These are phyloP conservation scores for Bibio marci DNA, from an alignment of 2,888 invertebrate species.

Conservation along the genomic window DNA sequence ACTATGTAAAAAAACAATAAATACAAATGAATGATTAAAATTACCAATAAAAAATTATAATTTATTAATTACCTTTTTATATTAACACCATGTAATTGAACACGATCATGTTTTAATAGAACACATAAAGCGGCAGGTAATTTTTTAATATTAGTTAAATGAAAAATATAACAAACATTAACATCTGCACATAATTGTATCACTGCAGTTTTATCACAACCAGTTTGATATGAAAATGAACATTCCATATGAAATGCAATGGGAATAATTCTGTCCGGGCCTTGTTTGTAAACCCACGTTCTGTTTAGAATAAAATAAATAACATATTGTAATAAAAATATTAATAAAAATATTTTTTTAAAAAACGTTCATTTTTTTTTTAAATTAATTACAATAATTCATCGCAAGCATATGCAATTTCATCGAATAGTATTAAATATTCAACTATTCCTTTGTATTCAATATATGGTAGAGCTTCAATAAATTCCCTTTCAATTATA, in stretches of 20 bases:
- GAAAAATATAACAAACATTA: conserved; percentile 36
- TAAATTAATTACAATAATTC: conserved; percentile 30
- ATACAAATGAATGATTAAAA: background rate
- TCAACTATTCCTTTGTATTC: conserved; percentile 22
- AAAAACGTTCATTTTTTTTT: conserved; percentile 10
- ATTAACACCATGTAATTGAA: conserved; percentile 41
- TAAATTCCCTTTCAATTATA: too few relatives aligned
- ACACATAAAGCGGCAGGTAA: conserved; percentile 37
- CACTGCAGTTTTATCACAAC: conserved; percentile 39
- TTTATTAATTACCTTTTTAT: conserved; percentile 39
- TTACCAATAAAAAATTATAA: background rate
- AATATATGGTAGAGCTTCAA: conserved; percentile 19
- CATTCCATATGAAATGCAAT: conserved; percentile 50
- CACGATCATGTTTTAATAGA: conserved; percentile 37
- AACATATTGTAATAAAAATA: background rate
- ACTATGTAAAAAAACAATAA: conserved; percentile 27
- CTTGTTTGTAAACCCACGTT: conserved; percentile 23
- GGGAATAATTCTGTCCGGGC: conserved; percentile 25
- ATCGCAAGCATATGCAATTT: conserved; percentile 32
- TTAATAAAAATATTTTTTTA: too few relatives aligned
- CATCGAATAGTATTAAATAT: conserved; percentile 25
- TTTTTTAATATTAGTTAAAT: conserved; percentile 35
- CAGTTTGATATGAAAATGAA: conserved; percentile 42
- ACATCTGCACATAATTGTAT: conserved; percentile 41
- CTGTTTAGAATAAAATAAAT: conserved; percentile 11